Evolutionary conservation across 2,113 vertebrate species (phyloP), one percentile per base, ranked within the genome.

Genomic region (Eleginops maclovinus): DNA sequence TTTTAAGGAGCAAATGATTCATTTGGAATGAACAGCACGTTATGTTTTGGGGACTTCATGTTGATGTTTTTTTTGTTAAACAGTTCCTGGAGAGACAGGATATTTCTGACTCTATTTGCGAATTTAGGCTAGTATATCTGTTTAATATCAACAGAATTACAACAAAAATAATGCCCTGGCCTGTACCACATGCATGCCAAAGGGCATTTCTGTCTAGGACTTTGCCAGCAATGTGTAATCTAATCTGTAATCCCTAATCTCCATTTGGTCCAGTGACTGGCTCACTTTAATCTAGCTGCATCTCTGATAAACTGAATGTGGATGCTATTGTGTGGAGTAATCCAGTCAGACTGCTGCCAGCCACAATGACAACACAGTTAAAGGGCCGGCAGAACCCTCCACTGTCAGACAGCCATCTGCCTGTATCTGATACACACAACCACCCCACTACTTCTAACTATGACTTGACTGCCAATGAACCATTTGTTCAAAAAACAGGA

Each of bases 201-300:
- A 77, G 49, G 75, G 59, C 54, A 41, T 67, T 65, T 79, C 55
- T n/a, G 67, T 70, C 68, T 60, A 44, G 40, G 53, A 72, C 56
- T 75, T 69, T 49, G 41, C 68, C 64, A 72, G 13, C 63, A 73
- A 53, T 36, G 46, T 82, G 77, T 89, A 88, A 90, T 91, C 84
- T 90, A 69, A 44, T 16, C 56, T 40, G 19, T 87, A 91, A 91
- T 90, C 83, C 89, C 56, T 87, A 88, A 87, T 89, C 88, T 87
- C 81, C 64, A 65, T 0, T 72, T 77, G 89, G 86, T 88, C 82
- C 73, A 61, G 72, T 83, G 84, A 86, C 79, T 87, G 81, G 65
- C 69, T 83, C 80, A 72, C 51, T 84, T 59, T 87, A 90, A 91
- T 90, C 89, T 78, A 85, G 77, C 61, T 15, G 64, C 78, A 87